A percentile compares a stretch with the other conserved stretches of the same genome.
phyloP scores from a whole-genome alignment of 1,140 invertebrate genomes.

The Cherax quadricarinatus region DNA sequence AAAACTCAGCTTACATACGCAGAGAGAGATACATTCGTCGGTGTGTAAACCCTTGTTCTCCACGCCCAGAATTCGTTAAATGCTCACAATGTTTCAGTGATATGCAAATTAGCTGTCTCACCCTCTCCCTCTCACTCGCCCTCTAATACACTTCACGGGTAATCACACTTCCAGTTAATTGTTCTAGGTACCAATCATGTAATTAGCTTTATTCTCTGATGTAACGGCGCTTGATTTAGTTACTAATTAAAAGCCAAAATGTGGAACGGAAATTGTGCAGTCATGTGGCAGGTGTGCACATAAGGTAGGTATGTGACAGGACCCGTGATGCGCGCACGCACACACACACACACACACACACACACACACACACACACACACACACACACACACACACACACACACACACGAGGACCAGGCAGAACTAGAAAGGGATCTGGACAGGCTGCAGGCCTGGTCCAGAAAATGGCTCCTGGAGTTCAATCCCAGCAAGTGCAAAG shows the following conservation, averaged over 20 bases:
- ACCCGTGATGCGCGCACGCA: neutral
- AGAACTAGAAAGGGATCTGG: no score
- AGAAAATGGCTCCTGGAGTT: no score
- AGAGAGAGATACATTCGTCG: no score
- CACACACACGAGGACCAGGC: no score
- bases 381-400: neutral
- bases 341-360: neutral
- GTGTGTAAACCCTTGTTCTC: no score
- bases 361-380: slow-evolving; percentile 45
- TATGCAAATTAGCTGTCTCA: no score
- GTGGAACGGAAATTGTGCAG: slow-evolving; percentile 31
- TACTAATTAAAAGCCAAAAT: slow-evolving; percentile 8
- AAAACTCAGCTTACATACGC: no score
- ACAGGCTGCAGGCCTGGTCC: no score
- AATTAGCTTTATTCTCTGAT: slow-evolving; percentile 42
- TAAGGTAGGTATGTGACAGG: no score
- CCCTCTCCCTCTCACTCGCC: neutral
- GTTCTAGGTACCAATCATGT: slow-evolving; percentile 26
- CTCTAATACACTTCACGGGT: neutral
- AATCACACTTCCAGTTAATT: slow-evolving; percentile 24
- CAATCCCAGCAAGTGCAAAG: no score
- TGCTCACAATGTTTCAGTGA: no score
- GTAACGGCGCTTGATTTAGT: slow-evolving; percentile 38
- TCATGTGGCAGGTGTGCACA: neutral
- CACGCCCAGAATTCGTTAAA: no score